Conservation (phyloP, 2,113 vertebrate genomes). For the Bufo gargarizans region DNA sequence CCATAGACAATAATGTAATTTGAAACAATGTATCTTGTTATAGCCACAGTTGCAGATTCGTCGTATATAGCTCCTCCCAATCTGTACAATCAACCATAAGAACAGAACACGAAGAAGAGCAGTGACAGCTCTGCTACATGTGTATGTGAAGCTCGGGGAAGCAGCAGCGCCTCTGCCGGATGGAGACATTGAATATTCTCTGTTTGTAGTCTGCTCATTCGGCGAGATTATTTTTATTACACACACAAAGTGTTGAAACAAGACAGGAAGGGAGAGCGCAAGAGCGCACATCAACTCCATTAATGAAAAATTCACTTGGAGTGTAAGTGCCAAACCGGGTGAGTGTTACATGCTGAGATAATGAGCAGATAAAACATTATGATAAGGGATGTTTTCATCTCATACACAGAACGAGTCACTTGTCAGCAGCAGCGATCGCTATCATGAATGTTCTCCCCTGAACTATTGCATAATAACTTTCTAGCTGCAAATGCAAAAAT, state of each 20-base stretch:
- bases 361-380: constrained; percentile 57
- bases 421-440: constrained; percentile 45
- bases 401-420: constrained; percentile 54
- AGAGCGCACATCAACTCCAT: constrained; percentile 33
- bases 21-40: too few relatives aligned
- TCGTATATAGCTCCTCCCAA: not conserved
- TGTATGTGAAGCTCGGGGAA: not conserved
- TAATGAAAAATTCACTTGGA: constrained; percentile 58
- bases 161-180: not conserved
- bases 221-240: constrained; percentile 51
- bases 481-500: constrained; percentile 32
- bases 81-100: not conserved
- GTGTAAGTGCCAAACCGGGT: constrained; percentile 54
- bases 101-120: not conserved
- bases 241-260: constrained; percentile 52
- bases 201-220: constrained; percentile 33
- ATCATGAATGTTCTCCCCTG: constrained; percentile 36
- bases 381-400: constrained; percentile 56
- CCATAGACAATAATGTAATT: too few relatives aligned
- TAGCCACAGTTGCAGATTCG: too few relatives aligned
- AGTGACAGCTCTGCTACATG: not conserved
- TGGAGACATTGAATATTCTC: constrained; percentile 11
- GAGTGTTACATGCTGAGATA: constrained; percentile 57
- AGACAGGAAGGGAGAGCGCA: constrained; percentile 22
- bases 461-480: constrained; percentile 56